Percentiles rank a stretch among this genome's conserved stretches.
Evolutionary conservation across 2,113 vertebrate species (phyloP).

Genomic region (Gila orcuttii): DNA sequence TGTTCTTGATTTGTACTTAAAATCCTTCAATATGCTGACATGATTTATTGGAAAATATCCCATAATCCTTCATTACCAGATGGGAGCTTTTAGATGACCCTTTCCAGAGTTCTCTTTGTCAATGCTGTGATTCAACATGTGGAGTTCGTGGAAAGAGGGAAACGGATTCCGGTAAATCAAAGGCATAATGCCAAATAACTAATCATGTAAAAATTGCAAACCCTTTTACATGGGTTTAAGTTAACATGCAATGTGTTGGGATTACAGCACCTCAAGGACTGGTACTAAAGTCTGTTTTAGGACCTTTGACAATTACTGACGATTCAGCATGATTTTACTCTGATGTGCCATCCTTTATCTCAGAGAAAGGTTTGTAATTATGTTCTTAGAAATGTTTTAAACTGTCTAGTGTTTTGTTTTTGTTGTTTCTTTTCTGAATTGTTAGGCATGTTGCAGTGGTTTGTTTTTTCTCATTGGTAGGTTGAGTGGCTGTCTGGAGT

Average conservation of each 20-base stretch:
- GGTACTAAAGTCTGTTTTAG: conserved; percentile 65
- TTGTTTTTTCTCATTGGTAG: neutral
- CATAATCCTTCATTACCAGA: conserved; percentile 49
- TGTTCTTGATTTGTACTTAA: neutral
- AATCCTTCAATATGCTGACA: neutral
- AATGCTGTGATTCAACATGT: conserved; percentile 71
- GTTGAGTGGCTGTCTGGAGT: neutral
- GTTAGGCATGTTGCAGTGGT: neutral
- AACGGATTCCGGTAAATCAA: conserved; percentile 47
- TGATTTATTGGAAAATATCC: neutral
- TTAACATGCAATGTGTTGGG: neutral
- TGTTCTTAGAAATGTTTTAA: neutral
- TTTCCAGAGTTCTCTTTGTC: conserved; percentile 64
- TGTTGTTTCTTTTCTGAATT: neutral
- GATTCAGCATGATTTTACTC: neutral
- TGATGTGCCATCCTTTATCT: neutral
- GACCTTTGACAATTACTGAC: conserved; percentile 67
- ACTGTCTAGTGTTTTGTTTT: too few species aligned
- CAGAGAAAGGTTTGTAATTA: conserved; percentile 15
- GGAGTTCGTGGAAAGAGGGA: conserved; percentile 50
- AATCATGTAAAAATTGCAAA: neutral
- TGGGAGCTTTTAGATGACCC: conserved; percentile 75
- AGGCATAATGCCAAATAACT: neutral
- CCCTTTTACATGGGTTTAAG: neutral
- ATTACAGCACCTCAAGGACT: conserved; percentile 46